Conservation (phyloP, 64 coral and sea anemone genomes). For the Cladopsammia gracilis region DNA sequence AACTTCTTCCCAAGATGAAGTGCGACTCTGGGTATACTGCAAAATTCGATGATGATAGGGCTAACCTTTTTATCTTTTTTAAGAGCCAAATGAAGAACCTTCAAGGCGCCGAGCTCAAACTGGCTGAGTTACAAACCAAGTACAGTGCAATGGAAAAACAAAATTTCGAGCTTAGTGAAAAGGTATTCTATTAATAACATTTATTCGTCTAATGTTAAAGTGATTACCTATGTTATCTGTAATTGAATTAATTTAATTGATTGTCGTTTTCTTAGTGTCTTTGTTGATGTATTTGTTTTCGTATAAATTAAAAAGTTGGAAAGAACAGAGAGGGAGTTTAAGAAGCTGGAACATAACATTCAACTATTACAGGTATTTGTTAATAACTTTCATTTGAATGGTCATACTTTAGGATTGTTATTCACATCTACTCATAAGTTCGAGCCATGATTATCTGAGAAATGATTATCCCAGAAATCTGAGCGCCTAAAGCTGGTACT, state of each 20-base stretch:
- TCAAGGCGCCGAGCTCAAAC: slow-evolving; percentile 70
- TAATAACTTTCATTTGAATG: background rate
- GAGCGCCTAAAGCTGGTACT: too few species aligned
- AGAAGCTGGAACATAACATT: slow-evolving; percentile 86
- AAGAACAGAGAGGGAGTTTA: slow-evolving; percentile 89
- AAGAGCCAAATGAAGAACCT: slow-evolving; percentile 73
- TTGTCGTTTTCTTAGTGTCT: too few species aligned
- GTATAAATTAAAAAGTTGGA: slow-evolving; percentile 88
- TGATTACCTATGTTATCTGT: too few species aligned
- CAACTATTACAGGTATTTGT: slow-evolving; percentile 80
- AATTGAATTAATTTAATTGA: too few species aligned
- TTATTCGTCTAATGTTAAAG: too few species aligned
- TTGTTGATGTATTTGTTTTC: background rate
- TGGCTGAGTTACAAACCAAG: slow-evolving; percentile 79
- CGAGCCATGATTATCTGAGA: too few species aligned
- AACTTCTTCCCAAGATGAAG: too few species aligned
- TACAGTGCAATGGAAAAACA: slow-evolving; percentile 84
- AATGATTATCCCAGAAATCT: too few species aligned
- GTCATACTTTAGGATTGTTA: too few species aligned
- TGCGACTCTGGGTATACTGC: too few species aligned
- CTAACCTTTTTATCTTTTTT: background rate
- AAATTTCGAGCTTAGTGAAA: slow-evolving; percentile 81
- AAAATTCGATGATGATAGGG: too few species aligned
- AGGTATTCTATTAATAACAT: slow-evolving; percentile 33
- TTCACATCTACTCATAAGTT: too few species aligned